Percentiles rank a stretch among this genome's conserved stretches.
phyloP scores from a whole-genome alignment of 1,140 invertebrate genomes.

The Holcopasites calliopsidis region DNA sequence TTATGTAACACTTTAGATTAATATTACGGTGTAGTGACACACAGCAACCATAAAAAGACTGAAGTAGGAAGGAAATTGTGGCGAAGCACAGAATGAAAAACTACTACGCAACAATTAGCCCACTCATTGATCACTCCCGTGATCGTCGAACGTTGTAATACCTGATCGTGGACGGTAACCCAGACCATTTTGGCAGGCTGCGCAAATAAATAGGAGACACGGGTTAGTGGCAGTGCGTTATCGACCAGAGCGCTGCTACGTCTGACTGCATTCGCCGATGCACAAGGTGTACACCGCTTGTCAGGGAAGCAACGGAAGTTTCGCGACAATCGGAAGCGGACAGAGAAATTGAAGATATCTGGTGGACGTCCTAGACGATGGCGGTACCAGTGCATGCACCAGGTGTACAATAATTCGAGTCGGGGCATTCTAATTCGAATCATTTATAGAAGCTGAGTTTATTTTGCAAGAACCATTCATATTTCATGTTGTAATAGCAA shows the following conservation, averaged over 20 bases:
- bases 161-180: conserved; percentile 78
- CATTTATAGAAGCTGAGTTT: neutral
- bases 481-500: too few relatives aligned
- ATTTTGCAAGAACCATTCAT: too few relatives aligned
- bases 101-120: conserved; percentile 27
- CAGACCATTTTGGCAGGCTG: conserved; percentile 79
- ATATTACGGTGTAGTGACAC: neutral
- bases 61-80: too few relatives aligned
- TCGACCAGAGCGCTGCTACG: conserved; percentile 4
- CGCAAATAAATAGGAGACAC: conserved; percentile 75
- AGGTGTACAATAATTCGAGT: neutral
- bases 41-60: too few relatives aligned
- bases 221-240: conserved; percentile 68
- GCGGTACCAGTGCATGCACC: conserved; percentile 9
- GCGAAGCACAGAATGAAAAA: neutral
- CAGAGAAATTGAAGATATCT: conserved; percentile 10
- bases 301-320: conserved; percentile 15
- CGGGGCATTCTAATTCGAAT: neutral
- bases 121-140: conserved; percentile 8
- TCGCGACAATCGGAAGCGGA: conserved; percentile 6
- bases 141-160: conserved; percentile 51
- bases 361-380: neutral
- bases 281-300: conserved; percentile 7
- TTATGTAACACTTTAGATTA: neutral
- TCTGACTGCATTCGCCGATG: conserved; percentile 10